A percentile compares a stretch with the other conserved stretches of the same genome.
phyloP scores from a whole-genome alignment of 1,140 invertebrate species.

The Mercenaria mercenaria region DNA sequence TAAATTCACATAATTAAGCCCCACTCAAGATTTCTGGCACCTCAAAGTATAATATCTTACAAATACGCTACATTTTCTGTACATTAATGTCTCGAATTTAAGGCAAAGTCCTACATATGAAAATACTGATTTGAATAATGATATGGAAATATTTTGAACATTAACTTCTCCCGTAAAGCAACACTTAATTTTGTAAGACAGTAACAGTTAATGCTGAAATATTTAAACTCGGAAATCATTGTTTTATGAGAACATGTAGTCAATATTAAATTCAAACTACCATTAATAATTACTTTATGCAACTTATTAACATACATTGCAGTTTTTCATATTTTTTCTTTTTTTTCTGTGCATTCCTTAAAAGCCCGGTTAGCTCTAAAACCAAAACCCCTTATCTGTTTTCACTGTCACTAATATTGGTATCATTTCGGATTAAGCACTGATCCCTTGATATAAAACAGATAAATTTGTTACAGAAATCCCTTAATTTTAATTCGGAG shows the following conservation, averaged over 20 bases:
- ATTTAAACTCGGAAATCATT: no score
- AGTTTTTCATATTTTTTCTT: no score
- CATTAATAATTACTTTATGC: no score
- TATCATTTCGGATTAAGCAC: constrained; percentile 55
- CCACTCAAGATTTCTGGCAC: constrained; percentile 10
- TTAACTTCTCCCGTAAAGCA: no score
- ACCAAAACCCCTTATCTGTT: not conserved
- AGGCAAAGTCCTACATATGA: not conserved
- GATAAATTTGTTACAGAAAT: constrained; percentile 29
- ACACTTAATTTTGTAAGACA: no score
- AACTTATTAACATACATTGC: no score
- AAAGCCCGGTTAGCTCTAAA: not conserved
- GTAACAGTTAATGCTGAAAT: no score
- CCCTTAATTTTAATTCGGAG: constrained; percentile 47
- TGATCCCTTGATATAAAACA: constrained; percentile 37
- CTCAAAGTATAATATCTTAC: not conserved
- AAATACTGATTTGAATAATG: not conserved
- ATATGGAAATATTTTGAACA: not conserved
- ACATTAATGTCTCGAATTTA: not conserved
- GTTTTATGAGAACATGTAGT: no score
- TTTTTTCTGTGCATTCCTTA: not conserved
- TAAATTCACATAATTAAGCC: constrained; percentile 15
- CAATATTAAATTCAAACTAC: no score
- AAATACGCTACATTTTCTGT: not conserved
- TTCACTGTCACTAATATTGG: constrained; percentile 44